Evolutionary conservation across 2,888 invertebrate genomes (phyloP), one percentile per base, ranked within the genome.

Genomic region (Stramonita haemastoma): DNA sequence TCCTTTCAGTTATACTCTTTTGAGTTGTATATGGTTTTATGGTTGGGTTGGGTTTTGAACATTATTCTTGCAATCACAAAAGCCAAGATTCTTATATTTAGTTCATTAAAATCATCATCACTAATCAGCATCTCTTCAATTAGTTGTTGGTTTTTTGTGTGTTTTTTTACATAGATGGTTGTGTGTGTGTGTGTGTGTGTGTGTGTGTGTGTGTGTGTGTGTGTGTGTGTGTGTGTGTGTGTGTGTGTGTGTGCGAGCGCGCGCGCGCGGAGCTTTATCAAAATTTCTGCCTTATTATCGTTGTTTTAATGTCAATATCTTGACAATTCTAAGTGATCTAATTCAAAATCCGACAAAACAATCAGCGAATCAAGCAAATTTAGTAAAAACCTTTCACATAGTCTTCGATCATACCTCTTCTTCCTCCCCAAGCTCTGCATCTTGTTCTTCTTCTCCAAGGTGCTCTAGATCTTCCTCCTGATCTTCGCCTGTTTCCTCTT

Each of bases 401-500:
- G 60, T 60, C 60, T 73, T 73, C 73, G 26, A 11, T 26, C 26
- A 57, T 29, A 29, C 86, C 26, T 86, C 92, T 73, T 92, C 93
- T 77, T 89, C 92, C 81, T 92, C 91, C 57, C 89, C 91, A 83
- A 92, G 91, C 87, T 92, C 92, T 81, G 93, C 93, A 90, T 93
- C 92, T 34, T 92, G 92, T 86, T 92, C 93, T 84, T 92, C 93
- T 34, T 93, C 93, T 34, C 92, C 92, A 70, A 92, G 92, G 66
- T 92, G 92, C 34, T 93, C 93, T 19, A 91, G 92, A 84, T 92
- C 93, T 89, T 91, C 92, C 70, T 91, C 92, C 77, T 92, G 92
- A 34, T 92, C 93, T 60, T 91, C 93, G 84, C 92, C 93, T 36
- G 92, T 92, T 81, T 93, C 93, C 81, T 93, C 92, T 56, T 92